Evolutionary conservation across 2,113 vertebrate genomes (phyloP).

Genomic region (Sinocyclocheilus anophthalmus): DNA sequence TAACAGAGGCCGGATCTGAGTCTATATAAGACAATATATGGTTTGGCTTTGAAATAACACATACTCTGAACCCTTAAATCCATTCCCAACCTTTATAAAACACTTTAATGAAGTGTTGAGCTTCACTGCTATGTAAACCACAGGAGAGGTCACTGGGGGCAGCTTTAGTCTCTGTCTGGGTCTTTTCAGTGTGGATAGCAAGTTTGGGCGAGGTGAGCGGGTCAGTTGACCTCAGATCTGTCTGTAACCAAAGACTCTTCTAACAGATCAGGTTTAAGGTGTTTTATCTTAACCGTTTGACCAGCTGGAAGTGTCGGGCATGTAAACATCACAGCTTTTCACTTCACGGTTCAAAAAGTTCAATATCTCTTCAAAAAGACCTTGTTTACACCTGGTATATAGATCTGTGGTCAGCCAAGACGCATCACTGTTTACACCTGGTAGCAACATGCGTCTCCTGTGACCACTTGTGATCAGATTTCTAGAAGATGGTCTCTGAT

Average conservation of each 20-base stretch:
- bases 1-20: background rate
- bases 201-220: background rate
- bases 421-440: background rate
- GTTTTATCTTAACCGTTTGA: slow-evolving; percentile 24
- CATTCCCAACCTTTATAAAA: background rate
- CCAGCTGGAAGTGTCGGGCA: slow-evolving; percentile 6
- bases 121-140: slow-evolving; percentile 9
- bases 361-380: slow-evolving; percentile 30
- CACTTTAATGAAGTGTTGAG: background rate
- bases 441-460: background rate
- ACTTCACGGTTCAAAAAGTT: slow-evolving; percentile 16
- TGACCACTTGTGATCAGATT: background rate
- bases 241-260: slow-evolving; percentile 32
- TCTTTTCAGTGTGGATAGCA: slow-evolving; percentile 2
- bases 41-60: background rate
- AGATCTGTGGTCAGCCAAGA: background rate
- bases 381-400: slow-evolving; percentile 20
- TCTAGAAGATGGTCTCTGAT: background rate
- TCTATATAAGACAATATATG: background rate
- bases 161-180: slow-evolving; percentile 12
- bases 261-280: slow-evolving; percentile 12
- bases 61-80: background rate
- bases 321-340: slow-evolving; percentile 40
- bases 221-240: slow-evolving; percentile 29
- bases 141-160: background rate